A percentile compares a stretch with the other conserved stretches of the same genome.
Conservation (phyloP, 2,888 invertebrate genomes). For the Oeneis ivallda region DNA sequence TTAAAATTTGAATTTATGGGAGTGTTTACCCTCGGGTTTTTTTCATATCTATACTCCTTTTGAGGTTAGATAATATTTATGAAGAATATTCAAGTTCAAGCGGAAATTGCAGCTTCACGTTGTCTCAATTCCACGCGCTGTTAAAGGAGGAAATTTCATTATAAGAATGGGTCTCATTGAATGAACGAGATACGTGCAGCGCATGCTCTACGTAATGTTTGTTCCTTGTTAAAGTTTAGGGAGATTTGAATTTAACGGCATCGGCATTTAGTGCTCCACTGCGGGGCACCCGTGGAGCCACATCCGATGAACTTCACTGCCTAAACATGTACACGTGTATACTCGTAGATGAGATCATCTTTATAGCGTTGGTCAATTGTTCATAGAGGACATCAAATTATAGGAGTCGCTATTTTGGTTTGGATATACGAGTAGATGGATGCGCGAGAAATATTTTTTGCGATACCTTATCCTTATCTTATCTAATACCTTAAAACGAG, state of each 20-base stretch:
- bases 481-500: no score
- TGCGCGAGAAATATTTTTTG: no score
- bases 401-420: no score
- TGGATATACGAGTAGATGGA: no score
- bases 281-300: conserved; percentile 2
- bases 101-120: conserved; percentile 31
- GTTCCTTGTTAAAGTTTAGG: conserved; percentile 21
- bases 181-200: conserved; percentile 59
- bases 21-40: neutral
- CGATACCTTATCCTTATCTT: no score
- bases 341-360: no score
- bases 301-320: neutral
- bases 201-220: conserved; percentile 41
- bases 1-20: neutral
- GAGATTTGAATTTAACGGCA: conserved; percentile 20
- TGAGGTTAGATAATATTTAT: conserved; percentile 9
- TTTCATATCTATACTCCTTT: neutral
- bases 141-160: conserved; percentile 70
- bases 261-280: conserved; percentile 4
- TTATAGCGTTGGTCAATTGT: no score
- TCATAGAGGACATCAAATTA: no score
- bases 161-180: conserved; percentile 65
- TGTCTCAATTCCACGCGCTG: conserved; percentile 48
- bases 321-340: neutral
- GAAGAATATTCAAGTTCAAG: conserved; percentile 15